Evolutionary conservation across 2,888 invertebrate species (phyloP), one percentile per base, ranked within the genome.

Genomic region (Drosophila anomalipes): DNA sequence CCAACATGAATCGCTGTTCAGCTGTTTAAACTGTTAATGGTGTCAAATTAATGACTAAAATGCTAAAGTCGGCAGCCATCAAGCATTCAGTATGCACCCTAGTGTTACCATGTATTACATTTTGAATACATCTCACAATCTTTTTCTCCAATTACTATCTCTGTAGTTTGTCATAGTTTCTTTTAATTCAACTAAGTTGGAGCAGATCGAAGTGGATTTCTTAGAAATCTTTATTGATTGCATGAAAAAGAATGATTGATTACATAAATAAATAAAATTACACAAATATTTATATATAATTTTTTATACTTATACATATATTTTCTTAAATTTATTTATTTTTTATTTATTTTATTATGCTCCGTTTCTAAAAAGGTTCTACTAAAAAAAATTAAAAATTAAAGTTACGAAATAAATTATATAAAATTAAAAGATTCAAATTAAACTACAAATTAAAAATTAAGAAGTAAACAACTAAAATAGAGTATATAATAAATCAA

Each of bases 1-100:
- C 39, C 74, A 52, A 53, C 44, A 56, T 60, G 61, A 65, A 74
- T 41, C 80, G 51, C 61, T 61, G 51, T 58, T 41, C 54, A 65
- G n/a, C 39, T 16, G n/a, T 3, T 28, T 14, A 41, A 28, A 39
- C 37, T 67, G 52, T 63, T 58, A 63, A 68, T 37, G 52, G 44
- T 56, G 54, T 49, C 69, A 53, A 52, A 22, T 22, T 22, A 22
- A 12, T 22, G 37, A 37, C 14, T 33, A 30, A n/a, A 37, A 44
- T 44, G 30, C 32, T 49, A 52, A 60, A 57, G 54, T 56, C 49
- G 41, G 41, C 54, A 44, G 33, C 1, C 35, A 41, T 51, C 44
- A 53, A 9, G 19, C 10, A 16, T 22, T 39, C 16, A 16, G n/a
- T 35, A 6, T 6, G 35, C 10, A 30, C 10, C 10, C 14, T 47